A percentile compares a stretch with the other conserved stretches of the same genome.
Evolutionary conservation across 2,113 vertebrate genomes (phyloP).

Genomic region (Esox niger): DNA sequence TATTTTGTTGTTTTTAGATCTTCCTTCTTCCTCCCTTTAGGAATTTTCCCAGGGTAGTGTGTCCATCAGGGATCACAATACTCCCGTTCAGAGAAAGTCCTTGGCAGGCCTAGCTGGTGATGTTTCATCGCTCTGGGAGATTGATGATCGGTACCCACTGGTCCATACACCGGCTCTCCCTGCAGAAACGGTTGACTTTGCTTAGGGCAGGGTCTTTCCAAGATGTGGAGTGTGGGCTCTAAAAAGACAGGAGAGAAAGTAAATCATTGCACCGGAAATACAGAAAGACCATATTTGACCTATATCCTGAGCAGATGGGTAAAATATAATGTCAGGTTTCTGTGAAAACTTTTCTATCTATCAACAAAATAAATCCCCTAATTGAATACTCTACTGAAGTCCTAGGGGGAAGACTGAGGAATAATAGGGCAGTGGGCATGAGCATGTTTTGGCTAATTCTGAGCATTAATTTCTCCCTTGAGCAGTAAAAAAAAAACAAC

Average conservation of each 20-base stretch:
- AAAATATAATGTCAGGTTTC: too few species aligned
- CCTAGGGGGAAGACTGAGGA: not conserved
- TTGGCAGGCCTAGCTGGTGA: constrained; percentile 16
- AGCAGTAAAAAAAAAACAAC: not conserved
- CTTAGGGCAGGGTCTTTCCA: constrained; percentile 92
- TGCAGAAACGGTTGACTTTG: constrained; percentile 92
- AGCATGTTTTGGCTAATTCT: constrained; percentile 40
- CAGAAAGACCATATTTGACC: too few species aligned
- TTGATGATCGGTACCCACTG: constrained; percentile 98
- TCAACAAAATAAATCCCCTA: not conserved
- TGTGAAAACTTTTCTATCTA: too few species aligned
- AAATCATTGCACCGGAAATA: not conserved
- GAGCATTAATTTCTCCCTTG: constrained; percentile 33
- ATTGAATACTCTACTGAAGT: constrained; percentile 36
- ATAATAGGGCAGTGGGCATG: not conserved
- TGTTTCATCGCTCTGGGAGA: constrained; percentile 88
- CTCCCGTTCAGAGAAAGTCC: constrained; percentile 49
- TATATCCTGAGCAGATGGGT: too few species aligned
- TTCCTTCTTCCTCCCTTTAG: constrained; percentile 25
- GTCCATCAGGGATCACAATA: constrained; percentile 52
- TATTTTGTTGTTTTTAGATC: constrained; percentile 8
- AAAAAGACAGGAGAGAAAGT: constrained; percentile 27
- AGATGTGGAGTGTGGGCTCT: constrained; percentile 87
- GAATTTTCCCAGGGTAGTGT: constrained; percentile 56
- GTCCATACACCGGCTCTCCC: constrained; percentile 91